Base-by-base conservation (phyloP, 1,140 invertebrate species). In the Dysdera silvatica region DNA sequence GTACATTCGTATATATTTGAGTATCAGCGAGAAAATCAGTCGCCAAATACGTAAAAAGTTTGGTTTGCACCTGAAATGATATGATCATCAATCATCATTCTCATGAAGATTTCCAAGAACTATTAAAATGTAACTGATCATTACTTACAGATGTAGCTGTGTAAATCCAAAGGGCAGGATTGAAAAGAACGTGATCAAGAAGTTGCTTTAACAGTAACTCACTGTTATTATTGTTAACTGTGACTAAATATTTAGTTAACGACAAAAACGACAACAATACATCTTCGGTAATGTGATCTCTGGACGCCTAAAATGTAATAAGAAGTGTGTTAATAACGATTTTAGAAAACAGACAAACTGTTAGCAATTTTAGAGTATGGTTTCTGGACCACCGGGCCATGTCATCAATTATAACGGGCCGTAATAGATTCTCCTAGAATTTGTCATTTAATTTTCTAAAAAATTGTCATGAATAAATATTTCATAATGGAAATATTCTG, bases 81-180 rank as follows among this genome's bases (percentile, higher is more conserved):
- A 49, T 45, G 61, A 40, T 10, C 28, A 14, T 26, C n/a, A 48
- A 51, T 8, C 0, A 55, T 20, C 16, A 28, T 14, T 31, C 12
- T 32, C 20, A 55, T 24, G n/a, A 10, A 29, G 4, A 23, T 26
- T n/a, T 49, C 14, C 23, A 63, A 18, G 32, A 57, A 49, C 10
- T 65, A 26, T 14, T 28, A 41, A 23, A 26, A n/a, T 23, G 28
- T 29, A 5, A 49, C 14, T 26, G 43, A 14, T 49, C 20, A n/a
- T 6, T 41, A 65, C 65, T 67, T 71, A 98, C 94, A 63, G 87
- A 85, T 14, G 94, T 89, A 47, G 91, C 89, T 14, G 95, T 93
- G 77, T 98, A 94, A 71, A 99, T 96, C 96, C 96, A 99, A 43
- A 99, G 80, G 28, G 92, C 91, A 6, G 95, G 94, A 83, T 98